phyloP scores from a whole-genome alignment of 2,113 vertebrate genomes.

The cattle (Bos taurus) region DNA sequence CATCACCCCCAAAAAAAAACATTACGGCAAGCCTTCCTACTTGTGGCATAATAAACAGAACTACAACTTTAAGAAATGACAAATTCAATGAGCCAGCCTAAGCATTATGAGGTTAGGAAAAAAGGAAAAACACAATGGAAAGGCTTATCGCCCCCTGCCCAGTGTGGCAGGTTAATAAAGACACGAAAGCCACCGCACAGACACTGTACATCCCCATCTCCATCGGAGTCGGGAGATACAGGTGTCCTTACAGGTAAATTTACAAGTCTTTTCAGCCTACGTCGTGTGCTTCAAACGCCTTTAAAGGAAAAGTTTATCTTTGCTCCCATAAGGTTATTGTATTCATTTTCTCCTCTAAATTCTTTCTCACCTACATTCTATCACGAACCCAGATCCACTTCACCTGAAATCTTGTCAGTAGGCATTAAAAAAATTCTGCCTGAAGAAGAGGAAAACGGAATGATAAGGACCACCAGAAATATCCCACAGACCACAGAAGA shows the following conservation, averaged over 20 bases:
- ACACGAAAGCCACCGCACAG: neutral
- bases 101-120: neutral
- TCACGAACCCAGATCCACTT: neutral
- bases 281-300: neutral
- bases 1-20: neutral
- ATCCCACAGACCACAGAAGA: neutral
- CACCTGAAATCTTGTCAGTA: neutral
- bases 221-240: neutral
- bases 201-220: neutral
- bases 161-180: neutral
- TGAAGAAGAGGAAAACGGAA: constrained; percentile 22
- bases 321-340: neutral
- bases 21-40: neutral
- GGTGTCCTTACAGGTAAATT: no score
- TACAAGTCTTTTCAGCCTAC: neutral
- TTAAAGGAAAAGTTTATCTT: neutral
- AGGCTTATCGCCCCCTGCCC: neutral
- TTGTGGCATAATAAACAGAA: neutral
- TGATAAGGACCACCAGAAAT: neutral
- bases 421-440: neutral
- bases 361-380: constrained; percentile 26
- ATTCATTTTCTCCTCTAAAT: neutral
- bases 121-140: neutral
- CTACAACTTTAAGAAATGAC: neutral
- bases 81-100: neutral